Evolutionary conservation across 2,888 invertebrate genomes (phyloP).

Genomic region (Keiferia lycopersicella): DNA sequence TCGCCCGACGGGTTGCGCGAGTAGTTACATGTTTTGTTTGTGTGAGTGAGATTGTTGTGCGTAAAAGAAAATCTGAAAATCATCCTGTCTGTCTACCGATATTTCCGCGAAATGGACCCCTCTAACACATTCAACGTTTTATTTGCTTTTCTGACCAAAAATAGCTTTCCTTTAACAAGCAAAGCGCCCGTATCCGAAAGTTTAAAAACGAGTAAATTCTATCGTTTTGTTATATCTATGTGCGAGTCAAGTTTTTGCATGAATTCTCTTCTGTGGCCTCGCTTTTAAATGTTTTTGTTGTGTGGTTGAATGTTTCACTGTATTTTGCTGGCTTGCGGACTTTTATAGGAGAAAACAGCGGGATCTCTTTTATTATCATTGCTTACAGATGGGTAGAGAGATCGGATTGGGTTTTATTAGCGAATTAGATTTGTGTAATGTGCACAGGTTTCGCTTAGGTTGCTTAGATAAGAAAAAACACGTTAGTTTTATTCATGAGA

Average conservation of each 20-base stretch:
- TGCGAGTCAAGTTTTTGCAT: constrained; percentile 53
- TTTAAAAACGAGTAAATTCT: constrained; percentile 60
- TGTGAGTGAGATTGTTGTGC: no score
- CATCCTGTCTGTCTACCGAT: not conserved
- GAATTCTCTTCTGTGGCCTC: constrained; percentile 59
- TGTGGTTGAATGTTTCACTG: constrained; percentile 59
- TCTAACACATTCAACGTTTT: constrained; percentile 35
- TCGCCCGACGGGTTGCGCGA: no score
- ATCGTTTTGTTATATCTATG: constrained; percentile 49
- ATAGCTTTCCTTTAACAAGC: constrained; percentile 59
- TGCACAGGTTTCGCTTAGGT: not conserved
- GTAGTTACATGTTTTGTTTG: no score
- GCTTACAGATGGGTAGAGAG: constrained; percentile 41
- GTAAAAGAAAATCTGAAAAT: no score
- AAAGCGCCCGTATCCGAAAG: constrained; percentile 55
- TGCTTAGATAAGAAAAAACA: no score
- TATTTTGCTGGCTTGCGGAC: constrained; percentile 61
- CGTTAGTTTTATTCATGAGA: no score
- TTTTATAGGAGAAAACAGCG: constrained; percentile 49
- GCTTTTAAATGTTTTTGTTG: constrained; percentile 57
- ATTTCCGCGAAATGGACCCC: constrained; percentile 2
- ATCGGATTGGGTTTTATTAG: not conserved
- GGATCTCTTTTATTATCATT: constrained; percentile 56
- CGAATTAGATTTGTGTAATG: constrained; percentile 38
- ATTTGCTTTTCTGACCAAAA: constrained; percentile 57